phyloP scores from a whole-genome alignment of 1,140 invertebrate species.

The Probaryconus sp. region DNA sequence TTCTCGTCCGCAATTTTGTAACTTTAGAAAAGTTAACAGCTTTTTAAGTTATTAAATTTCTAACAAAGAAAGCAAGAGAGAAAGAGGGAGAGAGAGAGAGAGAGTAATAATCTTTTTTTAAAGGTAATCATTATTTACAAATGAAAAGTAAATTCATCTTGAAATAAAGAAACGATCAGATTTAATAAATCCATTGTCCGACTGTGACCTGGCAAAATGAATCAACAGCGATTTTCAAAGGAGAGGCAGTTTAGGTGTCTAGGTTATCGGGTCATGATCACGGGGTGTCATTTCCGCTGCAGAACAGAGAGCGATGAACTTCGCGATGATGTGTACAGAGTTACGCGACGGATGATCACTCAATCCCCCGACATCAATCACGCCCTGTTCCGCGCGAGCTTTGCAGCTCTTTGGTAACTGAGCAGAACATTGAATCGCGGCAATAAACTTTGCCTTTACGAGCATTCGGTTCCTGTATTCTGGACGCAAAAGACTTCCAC shows the following conservation, averaged over 20 bases:
- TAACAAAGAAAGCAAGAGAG: too few relatives aligned
- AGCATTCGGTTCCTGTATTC: conserved; percentile 70
- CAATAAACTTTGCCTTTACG: conserved; percentile 74
- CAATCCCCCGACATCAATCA: conserved; percentile 74
- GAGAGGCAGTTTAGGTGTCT: conserved; percentile 19
- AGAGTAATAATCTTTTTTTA: too few relatives aligned
- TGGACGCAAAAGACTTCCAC: conserved; percentile 32
- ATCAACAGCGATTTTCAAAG: conserved; percentile 20
- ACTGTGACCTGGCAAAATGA: not conserved
- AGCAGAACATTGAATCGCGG: conserved; percentile 47
- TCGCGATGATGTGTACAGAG: conserved; percentile 50
- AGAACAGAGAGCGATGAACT: conserved; percentile 47
- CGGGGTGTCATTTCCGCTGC: conserved; percentile 44
- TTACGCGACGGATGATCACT: conserved; percentile 71
- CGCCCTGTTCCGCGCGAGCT: conserved; percentile 46
- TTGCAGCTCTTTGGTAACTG: conserved; percentile 61
- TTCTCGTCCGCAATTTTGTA: too few relatives aligned
- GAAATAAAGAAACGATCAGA: too few relatives aligned
- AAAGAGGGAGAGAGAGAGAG: too few relatives aligned
- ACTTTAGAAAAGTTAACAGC: too few relatives aligned
- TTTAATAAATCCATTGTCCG: too few relatives aligned
- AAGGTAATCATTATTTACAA: too few relatives aligned
- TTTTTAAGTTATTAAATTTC: too few relatives aligned
- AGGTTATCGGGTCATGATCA: conserved; percentile 56
- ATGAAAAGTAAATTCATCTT: too few relatives aligned